Conservation (phyloP, 2,797 vertebrate species). For the Coregonus sp. region DNA sequence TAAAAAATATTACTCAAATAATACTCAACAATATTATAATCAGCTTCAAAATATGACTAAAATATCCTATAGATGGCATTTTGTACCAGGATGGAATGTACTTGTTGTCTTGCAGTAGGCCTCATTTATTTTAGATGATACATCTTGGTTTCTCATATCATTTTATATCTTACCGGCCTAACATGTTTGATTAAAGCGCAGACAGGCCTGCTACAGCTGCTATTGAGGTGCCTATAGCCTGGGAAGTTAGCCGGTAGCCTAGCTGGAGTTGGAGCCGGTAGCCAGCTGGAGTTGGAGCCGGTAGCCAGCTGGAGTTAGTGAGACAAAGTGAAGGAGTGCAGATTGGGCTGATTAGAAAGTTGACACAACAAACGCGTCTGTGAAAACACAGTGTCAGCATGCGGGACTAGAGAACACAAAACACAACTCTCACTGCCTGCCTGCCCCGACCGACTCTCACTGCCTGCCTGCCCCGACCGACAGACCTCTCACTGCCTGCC, state of each 20-base stretch:
- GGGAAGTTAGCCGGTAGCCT: neutral
- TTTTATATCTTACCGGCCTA: neutral
- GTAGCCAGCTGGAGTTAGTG: constrained; percentile 19
- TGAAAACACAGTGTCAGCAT: constrained; percentile 57
- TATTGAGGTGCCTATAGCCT: neutral
- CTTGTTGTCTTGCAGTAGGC: neutral
- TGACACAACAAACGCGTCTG: constrained; percentile 67
- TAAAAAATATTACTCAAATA: neutral
- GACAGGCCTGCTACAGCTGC: neutral
- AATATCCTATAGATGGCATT: neutral
- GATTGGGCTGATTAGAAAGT: constrained; percentile 59
- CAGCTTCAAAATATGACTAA: neutral
- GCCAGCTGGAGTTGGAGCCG: constrained; percentile 19
- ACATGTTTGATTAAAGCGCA: neutral
- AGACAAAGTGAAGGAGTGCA: constrained; percentile 29
- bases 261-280: neutral
- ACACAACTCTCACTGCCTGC: constrained; percentile 36
- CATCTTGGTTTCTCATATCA: neutral
- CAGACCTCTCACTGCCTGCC: too few species aligned
- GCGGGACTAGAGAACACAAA: constrained; percentile 43
- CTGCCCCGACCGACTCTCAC: too few species aligned
- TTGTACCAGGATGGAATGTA: neutral
- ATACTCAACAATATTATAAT: neutral
- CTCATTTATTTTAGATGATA: neutral
- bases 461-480: too few species aligned